Conservation (phyloP, 2,113 vertebrate species). For the Lonchura striata region DNA sequence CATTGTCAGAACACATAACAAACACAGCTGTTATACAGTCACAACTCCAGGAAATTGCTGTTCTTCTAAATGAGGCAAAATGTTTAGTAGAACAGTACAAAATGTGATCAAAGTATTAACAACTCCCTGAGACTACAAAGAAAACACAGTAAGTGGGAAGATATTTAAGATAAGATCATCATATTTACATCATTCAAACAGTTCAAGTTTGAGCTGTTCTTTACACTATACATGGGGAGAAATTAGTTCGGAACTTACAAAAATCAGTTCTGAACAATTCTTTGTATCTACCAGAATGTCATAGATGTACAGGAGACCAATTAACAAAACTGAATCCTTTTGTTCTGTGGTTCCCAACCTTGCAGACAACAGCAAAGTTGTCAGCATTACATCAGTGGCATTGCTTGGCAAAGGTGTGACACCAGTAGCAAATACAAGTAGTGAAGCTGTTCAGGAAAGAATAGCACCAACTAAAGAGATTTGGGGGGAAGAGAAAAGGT, state of each 20-base stretch:
- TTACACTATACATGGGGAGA: not conserved
- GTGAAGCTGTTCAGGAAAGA: not conserved
- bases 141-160: not conserved
- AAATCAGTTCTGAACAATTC: not conserved
- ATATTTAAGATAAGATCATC: not conserved
- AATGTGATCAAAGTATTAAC: not conserved
- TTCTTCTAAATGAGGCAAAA: not conserved
- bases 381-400: not conserved
- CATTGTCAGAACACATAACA: not conserved
- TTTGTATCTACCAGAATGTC: not conserved
- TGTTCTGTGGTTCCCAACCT: not conserved
- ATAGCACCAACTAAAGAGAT: not conserved
- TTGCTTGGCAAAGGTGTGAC: not conserved
- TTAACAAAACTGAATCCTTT: not conserved
- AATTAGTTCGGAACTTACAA: not conserved
- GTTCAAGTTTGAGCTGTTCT: not conserved
- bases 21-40: not conserved
- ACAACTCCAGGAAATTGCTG: not conserved
- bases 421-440: not conserved
- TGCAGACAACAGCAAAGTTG: not conserved
- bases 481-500: not conserved
- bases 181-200: not conserved
- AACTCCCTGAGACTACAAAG: not conserved
- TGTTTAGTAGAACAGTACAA: not conserved
- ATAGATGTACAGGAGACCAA: not conserved